Evolutionary conservation across 2,113 vertebrate species (phyloP).

Genomic region (Mustelus asterias): DNA sequence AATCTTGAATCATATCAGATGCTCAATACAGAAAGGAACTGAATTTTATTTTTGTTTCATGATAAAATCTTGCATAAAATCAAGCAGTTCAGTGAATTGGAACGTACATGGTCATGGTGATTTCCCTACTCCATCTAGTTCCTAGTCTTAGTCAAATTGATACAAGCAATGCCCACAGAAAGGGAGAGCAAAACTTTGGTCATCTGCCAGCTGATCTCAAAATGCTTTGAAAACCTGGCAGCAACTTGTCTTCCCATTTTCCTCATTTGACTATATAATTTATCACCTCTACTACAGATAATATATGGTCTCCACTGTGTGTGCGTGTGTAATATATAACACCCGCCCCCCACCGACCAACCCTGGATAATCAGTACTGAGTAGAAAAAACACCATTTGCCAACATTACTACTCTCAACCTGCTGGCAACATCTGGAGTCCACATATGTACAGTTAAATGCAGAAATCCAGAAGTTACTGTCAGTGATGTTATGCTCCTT

Average conservation of each 20-base stretch:
- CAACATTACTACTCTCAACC: too few species aligned
- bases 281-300: neutral
- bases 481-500: too few species aligned
- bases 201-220: neutral
- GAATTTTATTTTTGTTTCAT: neutral
- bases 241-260: neutral
- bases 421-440: too few species aligned
- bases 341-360: neutral
- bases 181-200: neutral
- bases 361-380: neutral
- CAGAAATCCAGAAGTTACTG: too few species aligned
- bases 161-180: neutral
- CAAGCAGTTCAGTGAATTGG: neutral
- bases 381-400: too few species aligned
- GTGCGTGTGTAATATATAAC: too few species aligned
- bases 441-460: too few species aligned
- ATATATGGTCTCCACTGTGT: neutral
- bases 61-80: neutral
- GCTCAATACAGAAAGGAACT: neutral
- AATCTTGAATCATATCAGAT: neutral
- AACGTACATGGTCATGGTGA: neutral
- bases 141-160: neutral
- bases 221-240: neutral
- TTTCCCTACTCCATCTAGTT: neutral
- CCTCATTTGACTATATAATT: neutral